Evolutionary conservation across 2,888 invertebrate genomes (phyloP).

Genomic region (Philereme vetulata): DNA sequence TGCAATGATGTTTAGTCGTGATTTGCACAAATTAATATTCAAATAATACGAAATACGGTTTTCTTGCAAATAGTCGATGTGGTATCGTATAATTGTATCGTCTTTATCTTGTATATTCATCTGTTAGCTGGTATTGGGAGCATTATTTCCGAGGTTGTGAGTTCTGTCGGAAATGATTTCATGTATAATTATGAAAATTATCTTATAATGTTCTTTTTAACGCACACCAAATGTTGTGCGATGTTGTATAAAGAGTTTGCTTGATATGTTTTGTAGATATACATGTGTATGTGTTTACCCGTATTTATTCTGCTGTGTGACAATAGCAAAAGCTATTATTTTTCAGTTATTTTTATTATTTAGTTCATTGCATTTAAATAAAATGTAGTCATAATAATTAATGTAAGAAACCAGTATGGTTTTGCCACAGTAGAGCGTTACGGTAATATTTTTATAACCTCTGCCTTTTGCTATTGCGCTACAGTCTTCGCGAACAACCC

Average conservation of each 20-base stretch:
- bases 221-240: conserved; percentile 79
- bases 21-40: conserved; percentile 61
- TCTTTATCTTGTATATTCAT: conserved; percentile 65
- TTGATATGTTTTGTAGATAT: conserved; percentile 76
- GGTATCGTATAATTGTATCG: conserved; percentile 50
- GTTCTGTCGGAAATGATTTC: conserved; percentile 81
- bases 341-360: conserved; percentile 57
- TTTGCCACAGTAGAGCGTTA: conserved; percentile 61
- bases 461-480: conserved; percentile 72
- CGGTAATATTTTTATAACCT: conserved; percentile 45
- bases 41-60: conserved; percentile 39
- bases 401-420: conserved; percentile 55
- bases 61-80: conserved; percentile 46
- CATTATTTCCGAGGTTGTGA: conserved; percentile 84
- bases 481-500: conserved; percentile 68
- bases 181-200: conserved; percentile 56
- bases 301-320: conserved; percentile 69
- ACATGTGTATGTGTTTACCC: conserved; percentile 72
- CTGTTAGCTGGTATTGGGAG: conserved; percentile 82
- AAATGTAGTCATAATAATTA: conserved; percentile 70
- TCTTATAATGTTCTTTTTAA: conserved; percentile 65
- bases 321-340: conserved; percentile 72
- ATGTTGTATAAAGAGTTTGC: conserved; percentile 76
- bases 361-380: conserved; percentile 76
- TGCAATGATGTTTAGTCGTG: conserved; percentile 39